A percentile compares a stretch with the other conserved stretches of the same genome.
These are phyloP conservation scores for Montipora capricornis DNA, from an alignment of 64 coral and sea anemone genomes.

Conservation along the genomic window DNA sequence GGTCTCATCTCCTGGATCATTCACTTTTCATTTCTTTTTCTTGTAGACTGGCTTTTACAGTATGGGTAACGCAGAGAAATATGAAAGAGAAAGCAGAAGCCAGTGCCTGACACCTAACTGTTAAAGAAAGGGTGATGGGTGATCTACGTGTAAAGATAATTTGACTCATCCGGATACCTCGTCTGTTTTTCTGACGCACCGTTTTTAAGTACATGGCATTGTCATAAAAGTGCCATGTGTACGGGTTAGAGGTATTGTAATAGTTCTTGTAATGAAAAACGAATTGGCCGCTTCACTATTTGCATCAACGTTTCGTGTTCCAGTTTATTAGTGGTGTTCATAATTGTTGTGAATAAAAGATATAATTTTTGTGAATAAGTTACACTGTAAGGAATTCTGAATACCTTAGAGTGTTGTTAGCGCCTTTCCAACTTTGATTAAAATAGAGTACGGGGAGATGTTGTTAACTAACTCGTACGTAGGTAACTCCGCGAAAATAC, in stretches of 20 bases:
- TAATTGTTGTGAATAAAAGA: background rate
- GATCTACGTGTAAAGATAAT: background rate
- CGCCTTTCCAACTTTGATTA: background rate
- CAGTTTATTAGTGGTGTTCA: background rate
- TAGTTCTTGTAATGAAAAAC: slow-evolving; percentile 20
- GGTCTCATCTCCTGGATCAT: no score
- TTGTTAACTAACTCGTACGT: background rate
- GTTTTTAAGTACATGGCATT: background rate
- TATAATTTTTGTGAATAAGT: background rate
- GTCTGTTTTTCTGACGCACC: background rate
- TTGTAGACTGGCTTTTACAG: slow-evolving; percentile 56
- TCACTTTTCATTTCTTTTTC: background rate
- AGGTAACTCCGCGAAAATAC: no score
- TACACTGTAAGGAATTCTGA: background rate
- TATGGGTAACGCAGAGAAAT: slow-evolving; percentile 67
- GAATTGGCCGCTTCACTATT: background rate
- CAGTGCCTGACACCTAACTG: background rate
- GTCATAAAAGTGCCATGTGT: background rate
- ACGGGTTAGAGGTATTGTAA: background rate
- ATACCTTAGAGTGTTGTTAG: background rate
- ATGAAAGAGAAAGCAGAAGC: slow-evolving; percentile 9
- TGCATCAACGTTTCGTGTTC: background rate
- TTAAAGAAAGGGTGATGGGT: background rate
- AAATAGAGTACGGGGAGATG: background rate
- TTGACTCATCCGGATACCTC: background rate